phyloP scores from a whole-genome alignment of 2,888 invertebrate species.

The Andrena praecox region DNA sequence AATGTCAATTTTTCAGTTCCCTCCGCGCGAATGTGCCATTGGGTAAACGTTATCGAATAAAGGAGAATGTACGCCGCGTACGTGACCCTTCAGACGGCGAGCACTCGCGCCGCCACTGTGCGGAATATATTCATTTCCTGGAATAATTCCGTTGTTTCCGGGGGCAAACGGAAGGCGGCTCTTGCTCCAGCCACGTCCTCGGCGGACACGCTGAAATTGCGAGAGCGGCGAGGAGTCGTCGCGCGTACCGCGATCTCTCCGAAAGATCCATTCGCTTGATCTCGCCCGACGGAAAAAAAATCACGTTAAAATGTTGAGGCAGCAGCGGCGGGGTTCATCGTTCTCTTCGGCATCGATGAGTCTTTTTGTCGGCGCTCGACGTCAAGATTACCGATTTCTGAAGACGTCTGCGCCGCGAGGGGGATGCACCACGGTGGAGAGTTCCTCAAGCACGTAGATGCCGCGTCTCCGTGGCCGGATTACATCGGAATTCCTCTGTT shows the following conservation, averaged over 20 bases:
- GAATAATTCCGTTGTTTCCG: slow-evolving; percentile 37
- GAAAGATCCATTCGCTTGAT: neutral
- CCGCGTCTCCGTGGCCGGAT: slow-evolving; percentile 39
- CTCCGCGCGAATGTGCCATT: neutral
- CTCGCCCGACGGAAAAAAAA: neutral
- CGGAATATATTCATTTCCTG: slow-evolving; percentile 38
- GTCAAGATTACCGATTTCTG: slow-evolving; percentile 5
- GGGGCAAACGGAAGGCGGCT: neutral
- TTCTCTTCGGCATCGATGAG: neutral
- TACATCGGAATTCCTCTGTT: slow-evolving; percentile 52
- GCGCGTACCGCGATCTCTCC: too few relatives aligned
- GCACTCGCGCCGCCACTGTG: too few relatives aligned
- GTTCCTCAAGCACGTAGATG: slow-evolving; percentile 45
- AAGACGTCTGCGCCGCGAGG: neutral
- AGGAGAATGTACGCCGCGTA: neutral
- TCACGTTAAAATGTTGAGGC: neutral
- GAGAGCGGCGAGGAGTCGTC: neutral
- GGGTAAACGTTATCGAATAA: slow-evolving; percentile 34
- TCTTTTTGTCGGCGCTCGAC: neutral
- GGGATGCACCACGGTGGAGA: slow-evolving; percentile 15
- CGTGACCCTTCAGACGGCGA: slow-evolving; percentile 7
- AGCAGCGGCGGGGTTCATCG: neutral
- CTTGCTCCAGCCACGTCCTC: neutral
- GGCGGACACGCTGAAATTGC: neutral
- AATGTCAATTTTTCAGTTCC: slow-evolving; percentile 52